Evolutionary conservation across 2,113 vertebrate genomes (phyloP).

Genomic region (Hemiprocne comata): DNA sequence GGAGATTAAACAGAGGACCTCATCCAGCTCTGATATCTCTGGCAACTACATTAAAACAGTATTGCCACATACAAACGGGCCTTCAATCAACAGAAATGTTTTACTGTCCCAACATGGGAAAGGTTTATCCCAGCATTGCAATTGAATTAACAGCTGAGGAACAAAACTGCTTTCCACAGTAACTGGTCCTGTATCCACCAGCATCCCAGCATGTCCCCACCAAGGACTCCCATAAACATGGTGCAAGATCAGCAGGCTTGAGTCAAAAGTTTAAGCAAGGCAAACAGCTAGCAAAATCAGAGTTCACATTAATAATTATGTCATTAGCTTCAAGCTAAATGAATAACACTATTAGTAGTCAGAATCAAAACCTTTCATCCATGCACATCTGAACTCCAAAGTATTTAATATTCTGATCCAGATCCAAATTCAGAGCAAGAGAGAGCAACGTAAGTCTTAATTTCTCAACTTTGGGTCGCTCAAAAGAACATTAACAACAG

Average conservation of each 20-base stretch:
- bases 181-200: background rate
- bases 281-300: background rate
- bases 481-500: slow-evolving; percentile 19
- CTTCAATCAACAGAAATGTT: background rate
- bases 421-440: slow-evolving; percentile 8
- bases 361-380: slow-evolving; percentile 16
- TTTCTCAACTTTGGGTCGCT: slow-evolving; percentile 24
- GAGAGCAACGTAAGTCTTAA: background rate
- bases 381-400: background rate
- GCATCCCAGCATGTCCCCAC: background rate
- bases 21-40: background rate
- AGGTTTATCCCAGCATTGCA: background rate
- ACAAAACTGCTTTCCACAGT: background rate
- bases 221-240: background rate
- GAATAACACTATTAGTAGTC: slow-evolving; percentile 2
- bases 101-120: background rate
- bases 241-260: background rate
- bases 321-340: slow-evolving; percentile 20
- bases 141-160: background rate
- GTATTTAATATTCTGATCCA: slow-evolving; percentile 35
- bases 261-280: background rate
- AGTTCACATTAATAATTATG: background rate
- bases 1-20: background rate
- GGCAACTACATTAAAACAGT: background rate
- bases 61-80: background rate